Conservation (phyloP, 2,797 vertebrate species). For the Pantherophis vulpinus region DNA sequence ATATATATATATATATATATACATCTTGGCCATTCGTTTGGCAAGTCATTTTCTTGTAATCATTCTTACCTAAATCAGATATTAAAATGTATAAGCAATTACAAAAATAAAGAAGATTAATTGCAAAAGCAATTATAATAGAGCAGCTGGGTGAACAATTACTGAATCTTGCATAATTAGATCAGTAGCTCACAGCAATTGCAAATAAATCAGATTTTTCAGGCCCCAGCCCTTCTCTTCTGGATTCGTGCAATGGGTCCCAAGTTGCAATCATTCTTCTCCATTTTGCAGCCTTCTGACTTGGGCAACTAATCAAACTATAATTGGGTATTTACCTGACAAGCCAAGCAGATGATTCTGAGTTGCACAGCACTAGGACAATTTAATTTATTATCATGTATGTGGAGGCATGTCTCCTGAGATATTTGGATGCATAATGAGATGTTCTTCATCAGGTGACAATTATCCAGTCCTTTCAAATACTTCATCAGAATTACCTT, state of each 20-base stretch:
- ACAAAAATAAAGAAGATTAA: not conserved
- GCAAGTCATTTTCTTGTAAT: not conserved
- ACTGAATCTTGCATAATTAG: not conserved
- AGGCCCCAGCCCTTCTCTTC: not conserved
- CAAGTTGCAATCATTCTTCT: not conserved
- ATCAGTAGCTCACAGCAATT: not conserved
- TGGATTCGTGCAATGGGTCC: slow-evolving; percentile 10
- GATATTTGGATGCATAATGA: slow-evolving; percentile 12
- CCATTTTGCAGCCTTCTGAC: slow-evolving; percentile 17
- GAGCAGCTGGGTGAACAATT: not conserved
- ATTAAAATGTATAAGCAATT: slow-evolving; percentile 19
- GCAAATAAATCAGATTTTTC: not conserved
- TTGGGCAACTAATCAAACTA: slow-evolving; percentile 24
- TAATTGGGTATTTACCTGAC: slow-evolving; percentile 32
- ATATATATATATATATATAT: no score
- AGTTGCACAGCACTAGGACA: not conserved
- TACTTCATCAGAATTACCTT: not conserved
- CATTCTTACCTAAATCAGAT: slow-evolving; percentile 14
- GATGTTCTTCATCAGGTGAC: slow-evolving; percentile 14
- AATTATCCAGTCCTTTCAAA: not conserved
- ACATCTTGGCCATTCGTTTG: not conserved
- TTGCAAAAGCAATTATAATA: not conserved
- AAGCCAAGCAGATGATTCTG: slow-evolving; percentile 4
- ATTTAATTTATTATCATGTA: slow-evolving; percentile 5
- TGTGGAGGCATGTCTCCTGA: not conserved